Evolutionary conservation across 2,113 vertebrate genomes (phyloP).

Genomic region (Lontra canadensis): DNA sequence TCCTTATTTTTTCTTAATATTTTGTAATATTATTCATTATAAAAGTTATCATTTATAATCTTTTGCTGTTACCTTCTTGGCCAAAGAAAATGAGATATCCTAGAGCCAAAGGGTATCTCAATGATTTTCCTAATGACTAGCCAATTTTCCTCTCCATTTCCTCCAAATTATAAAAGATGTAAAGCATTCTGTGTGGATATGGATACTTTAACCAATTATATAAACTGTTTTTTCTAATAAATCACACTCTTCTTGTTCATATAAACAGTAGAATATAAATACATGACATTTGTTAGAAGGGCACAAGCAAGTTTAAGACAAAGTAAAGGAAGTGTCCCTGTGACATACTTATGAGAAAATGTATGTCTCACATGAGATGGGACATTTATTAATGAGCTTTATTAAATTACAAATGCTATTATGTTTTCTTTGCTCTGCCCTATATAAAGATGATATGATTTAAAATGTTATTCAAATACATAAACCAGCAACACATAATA

Average conservation of each 20-base stretch:
- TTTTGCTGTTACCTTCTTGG: not conserved
- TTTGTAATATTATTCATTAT: not conserved
- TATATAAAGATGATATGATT: not conserved
- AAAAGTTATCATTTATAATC: not conserved
- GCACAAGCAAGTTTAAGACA: not conserved
- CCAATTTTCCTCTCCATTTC: constrained; percentile 22
- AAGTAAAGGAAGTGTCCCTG: not conserved
- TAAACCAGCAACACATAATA: not conserved
- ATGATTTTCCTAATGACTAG: not conserved
- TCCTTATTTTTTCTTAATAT: not conserved
- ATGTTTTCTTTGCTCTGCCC: not conserved
- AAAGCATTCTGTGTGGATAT: not conserved
- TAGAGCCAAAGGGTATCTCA: not conserved
- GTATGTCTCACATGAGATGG: fast-evolving
- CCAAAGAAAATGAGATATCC: not conserved
- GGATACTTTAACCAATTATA: not conserved
- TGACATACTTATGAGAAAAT: not conserved
- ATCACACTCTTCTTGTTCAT: not conserved
- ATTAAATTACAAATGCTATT: not conserved
- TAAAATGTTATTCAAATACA: not conserved
- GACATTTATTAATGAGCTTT: not conserved
- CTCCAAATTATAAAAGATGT: not conserved
- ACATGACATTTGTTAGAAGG: not conserved
- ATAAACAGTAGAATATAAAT: not conserved
- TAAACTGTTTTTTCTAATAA: not conserved